These are phyloP conservation scores for Grantiella picta DNA, from an alignment of 2,113 vertebrate genomes.

Conservation along the genomic window DNA sequence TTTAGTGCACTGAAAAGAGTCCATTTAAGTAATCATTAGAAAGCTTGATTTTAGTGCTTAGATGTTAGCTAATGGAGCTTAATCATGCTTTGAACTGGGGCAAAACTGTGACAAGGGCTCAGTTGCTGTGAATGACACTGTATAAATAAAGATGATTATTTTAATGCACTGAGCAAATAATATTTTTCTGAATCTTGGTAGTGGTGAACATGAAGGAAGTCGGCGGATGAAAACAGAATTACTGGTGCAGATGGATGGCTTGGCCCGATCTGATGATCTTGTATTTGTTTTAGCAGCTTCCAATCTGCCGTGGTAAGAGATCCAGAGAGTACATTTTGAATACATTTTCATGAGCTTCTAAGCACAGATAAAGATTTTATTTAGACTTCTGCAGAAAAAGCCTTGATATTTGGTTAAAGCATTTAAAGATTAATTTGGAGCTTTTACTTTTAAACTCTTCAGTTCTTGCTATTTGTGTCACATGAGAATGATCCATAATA, in stretches of 20 bases:
- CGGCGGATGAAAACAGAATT: conserved; percentile 96
- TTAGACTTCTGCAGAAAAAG: conserved; percentile 51
- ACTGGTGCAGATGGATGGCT: conserved; percentile 96
- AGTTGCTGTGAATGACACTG: conserved; percentile 8
- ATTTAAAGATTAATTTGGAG: conserved; percentile 70
- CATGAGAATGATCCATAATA: conserved; percentile 60
- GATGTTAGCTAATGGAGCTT: conserved; percentile 58
- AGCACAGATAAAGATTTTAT: conserved; percentile 62
- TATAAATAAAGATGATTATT: conserved; percentile 27
- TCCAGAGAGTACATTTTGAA: conserved; percentile 52
- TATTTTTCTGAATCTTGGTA: conserved; percentile 52
- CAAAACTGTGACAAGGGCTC: background rate
- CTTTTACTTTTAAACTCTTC: conserved; percentile 54
- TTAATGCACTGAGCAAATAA: background rate
- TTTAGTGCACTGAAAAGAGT: conserved; percentile 21
- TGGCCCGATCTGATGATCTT: conserved; percentile 90
- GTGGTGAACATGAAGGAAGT: conserved; percentile 93
- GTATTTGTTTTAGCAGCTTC: conserved; percentile 97
- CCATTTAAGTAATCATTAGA: conserved; percentile 44
- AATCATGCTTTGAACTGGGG: conserved; percentile 51
- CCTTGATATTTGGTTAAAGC: conserved; percentile 67
- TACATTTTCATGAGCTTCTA: conserved; percentile 64
- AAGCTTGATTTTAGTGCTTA: conserved; percentile 52
- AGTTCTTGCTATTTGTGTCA: conserved; percentile 44
- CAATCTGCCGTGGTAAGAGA: conserved; percentile 90